Base-by-base conservation (phyloP, 92 coral and sea anemone species). In the Epizoanthus stellaris region DNA sequence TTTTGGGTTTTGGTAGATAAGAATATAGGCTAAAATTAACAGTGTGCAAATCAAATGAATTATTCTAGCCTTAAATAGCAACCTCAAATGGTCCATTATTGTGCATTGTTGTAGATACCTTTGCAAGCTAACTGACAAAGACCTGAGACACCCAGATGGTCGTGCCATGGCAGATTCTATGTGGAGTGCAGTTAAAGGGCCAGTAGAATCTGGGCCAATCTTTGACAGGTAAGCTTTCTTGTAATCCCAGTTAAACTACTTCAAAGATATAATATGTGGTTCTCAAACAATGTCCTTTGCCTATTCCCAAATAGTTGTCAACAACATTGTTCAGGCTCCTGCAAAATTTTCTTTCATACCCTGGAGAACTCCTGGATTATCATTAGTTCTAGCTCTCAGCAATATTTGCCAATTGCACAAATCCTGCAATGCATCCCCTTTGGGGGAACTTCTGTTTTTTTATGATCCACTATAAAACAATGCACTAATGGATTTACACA, bases 161-260 rank as follows among this genome's bases (percentile, higher is more conserved):
- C 86, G 96, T 59, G 85, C 92, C 15, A 96, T 96, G 99, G 99
- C 95, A 39, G 99, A 96, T 88, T 77, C 98, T 10, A 96, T 96
- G 99, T 96, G 99, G 99, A 94, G 94, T 90, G 98, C 98, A 60
- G 99, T 96, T 0, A 96, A 96, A 73, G 98, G 98, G 54, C 99
- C 99, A 56, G 94, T 94, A 4, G 98, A 96, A 84, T 92, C 98
- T 42, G 95, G 98, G 67, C 95, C 95, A 74, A 96, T 96, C 49
- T 96, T 95, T 91, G 99, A 96, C 75, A 92, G 95, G 95, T 95
- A 74, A 11, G 23, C 11, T 40, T 9, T 36, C 30, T 0, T 42
- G 82, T 9, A 1, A 17, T 42, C 36, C 54, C 9, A 7, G 56
- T 73, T 43, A 30, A 0, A 30, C 34, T 30, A 30, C 34, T 30